phyloP scores from a whole-genome alignment of 92 coral and sea anemone species.

The Siderastrea radians region DNA sequence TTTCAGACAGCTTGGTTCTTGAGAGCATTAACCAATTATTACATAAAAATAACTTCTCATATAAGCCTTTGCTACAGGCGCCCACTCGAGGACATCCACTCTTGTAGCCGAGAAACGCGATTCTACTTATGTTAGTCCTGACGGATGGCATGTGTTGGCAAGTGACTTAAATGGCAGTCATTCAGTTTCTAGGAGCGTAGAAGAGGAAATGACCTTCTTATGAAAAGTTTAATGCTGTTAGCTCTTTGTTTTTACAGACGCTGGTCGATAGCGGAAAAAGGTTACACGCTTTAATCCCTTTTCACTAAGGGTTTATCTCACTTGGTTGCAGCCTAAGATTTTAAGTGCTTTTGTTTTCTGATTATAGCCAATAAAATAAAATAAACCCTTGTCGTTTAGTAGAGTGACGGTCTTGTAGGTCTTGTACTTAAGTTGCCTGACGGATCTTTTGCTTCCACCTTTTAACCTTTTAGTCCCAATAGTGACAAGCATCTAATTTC shows the following conservation, averaged over 20 bases:
- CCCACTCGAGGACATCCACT: not conserved
- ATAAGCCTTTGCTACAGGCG: not conserved
- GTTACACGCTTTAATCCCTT: not conserved
- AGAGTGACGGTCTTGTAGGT: not conserved
- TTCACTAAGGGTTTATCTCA: not conserved
- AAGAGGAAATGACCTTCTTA: too few species aligned
- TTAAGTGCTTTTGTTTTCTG: constrained; percentile 6
- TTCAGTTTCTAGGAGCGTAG: not conserved
- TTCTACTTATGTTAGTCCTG: too few species aligned
- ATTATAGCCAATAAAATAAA: not conserved
- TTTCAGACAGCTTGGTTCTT: not conserved
- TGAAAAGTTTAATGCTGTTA: not conserved
- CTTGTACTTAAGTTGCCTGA: not conserved
- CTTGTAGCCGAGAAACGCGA: too few species aligned
- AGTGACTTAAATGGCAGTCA: not conserved
- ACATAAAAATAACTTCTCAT: not conserved
- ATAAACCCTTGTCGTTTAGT: not conserved
- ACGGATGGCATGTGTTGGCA: not conserved
- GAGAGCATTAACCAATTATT: not conserved
- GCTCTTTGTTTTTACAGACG: not conserved
- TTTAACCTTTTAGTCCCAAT: too few species aligned
- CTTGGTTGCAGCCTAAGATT: not conserved
- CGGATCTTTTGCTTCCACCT: too few species aligned
- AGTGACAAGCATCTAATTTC: too few species aligned
- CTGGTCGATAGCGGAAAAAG: not conserved